These are phyloP conservation scores for Yponomeuta sedellus DNA, from an alignment of 2,888 invertebrate genomes.

Conservation along the genomic window DNA sequence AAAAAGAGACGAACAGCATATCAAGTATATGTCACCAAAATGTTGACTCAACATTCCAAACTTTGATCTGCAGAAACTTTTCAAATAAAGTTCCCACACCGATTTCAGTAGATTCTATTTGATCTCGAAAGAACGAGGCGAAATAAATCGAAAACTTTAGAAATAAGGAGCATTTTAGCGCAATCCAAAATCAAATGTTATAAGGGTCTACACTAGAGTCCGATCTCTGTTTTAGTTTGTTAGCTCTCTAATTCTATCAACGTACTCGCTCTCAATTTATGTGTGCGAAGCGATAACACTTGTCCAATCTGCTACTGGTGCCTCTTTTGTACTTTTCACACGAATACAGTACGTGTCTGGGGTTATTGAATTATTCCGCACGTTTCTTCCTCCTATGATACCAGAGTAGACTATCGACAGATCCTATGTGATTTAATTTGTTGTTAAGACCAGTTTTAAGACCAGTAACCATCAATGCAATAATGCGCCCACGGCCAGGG, in stretches of 20 bases:
- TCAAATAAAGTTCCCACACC: neutral
- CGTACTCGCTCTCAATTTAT: conserved; percentile 23
- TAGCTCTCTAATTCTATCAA: conserved; percentile 42
- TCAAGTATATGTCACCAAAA: neutral
- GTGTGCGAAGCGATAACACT: conserved; percentile 20
- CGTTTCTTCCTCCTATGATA: neutral
- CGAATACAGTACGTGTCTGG: neutral
- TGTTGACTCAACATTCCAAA: neutral
- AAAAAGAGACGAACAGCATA: neutral
- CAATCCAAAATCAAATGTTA: neutral
- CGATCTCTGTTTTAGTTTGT: conserved; percentile 36
- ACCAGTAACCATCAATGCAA: too few species aligned
- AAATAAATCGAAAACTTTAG: neutral
- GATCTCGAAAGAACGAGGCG: neutral
- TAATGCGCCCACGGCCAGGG: too few species aligned
- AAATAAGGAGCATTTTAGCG: neutral
- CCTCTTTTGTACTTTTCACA: neutral
- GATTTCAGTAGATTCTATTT: neutral
- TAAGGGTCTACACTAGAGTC: neutral
- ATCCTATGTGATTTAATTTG: too few species aligned
- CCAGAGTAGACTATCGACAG: too few species aligned
- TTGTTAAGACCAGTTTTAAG: too few species aligned
- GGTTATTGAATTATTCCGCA: neutral
- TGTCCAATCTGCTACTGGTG: neutral
- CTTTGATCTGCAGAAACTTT: conserved; percentile 2